These are phyloP conservation scores for Scaptomyza pallida DNA, from an alignment of 1,140 invertebrate genomes.

Conservation along the genomic window DNA sequence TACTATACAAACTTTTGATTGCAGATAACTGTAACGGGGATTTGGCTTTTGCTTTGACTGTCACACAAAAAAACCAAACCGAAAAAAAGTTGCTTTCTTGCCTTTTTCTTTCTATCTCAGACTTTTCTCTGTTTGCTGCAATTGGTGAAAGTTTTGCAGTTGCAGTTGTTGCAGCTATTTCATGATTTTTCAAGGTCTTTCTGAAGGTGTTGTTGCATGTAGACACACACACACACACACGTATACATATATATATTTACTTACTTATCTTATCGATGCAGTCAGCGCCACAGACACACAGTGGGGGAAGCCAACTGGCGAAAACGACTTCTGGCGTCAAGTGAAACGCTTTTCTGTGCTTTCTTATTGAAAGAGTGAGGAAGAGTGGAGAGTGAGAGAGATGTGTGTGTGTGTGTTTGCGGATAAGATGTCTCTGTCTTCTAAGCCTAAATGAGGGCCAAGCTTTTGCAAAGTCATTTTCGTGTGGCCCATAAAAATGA, in stretches of 20 bases:
- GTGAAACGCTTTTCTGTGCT: too few relatives aligned
- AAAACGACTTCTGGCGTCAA: background rate
- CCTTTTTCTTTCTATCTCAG: too few relatives aligned
- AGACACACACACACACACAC: too few relatives aligned
- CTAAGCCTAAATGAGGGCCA: too few relatives aligned
- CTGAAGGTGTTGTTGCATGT: conserved; percentile 30
- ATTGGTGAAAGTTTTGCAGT: conserved; percentile 69
- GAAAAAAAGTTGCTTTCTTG: too few relatives aligned
- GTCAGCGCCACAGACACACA: too few relatives aligned
- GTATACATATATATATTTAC: background rate
- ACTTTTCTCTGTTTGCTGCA: conserved; percentile 31
- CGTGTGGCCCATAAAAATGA: background rate
- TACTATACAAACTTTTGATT: conserved; percentile 14
- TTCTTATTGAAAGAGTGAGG: too few relatives aligned
- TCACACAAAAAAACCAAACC: too few relatives aligned
- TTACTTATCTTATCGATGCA: background rate
- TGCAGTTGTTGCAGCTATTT: conserved; percentile 10
- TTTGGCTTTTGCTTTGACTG: conserved; percentile 35
- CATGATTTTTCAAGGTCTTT: conserved; percentile 80
- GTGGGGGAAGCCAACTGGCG: background rate
- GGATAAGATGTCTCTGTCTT: too few relatives aligned
- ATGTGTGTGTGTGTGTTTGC: too few relatives aligned
- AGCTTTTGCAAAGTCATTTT: background rate
- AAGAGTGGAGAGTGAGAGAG: too few relatives aligned
- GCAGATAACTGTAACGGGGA: conserved; percentile 11